These are phyloP conservation scores for Drosophila erecta DNA, from an alignment of 1,140 invertebrate genomes.

Conservation along the genomic window DNA sequence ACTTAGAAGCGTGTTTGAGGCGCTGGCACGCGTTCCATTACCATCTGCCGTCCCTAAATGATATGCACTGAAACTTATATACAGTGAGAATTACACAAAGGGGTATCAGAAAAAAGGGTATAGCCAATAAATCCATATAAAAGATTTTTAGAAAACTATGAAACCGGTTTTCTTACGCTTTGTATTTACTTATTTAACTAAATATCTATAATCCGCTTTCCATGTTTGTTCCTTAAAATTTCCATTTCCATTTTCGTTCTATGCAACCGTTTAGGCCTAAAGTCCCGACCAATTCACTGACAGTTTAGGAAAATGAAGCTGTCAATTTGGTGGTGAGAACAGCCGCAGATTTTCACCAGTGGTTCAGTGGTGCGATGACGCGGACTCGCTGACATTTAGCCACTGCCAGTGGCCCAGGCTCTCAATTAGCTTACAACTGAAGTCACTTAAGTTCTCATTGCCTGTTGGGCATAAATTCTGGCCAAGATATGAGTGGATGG, in stretches of 20 bases:
- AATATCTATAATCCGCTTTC: no score
- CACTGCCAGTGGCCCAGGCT: slow-evolving; percentile 22
- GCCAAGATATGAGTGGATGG: slow-evolving; percentile 56
- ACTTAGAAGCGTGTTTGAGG: slow-evolving; percentile 58
- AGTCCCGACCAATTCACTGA: slow-evolving; percentile 43
- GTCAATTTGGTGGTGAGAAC: slow-evolving; percentile 23
- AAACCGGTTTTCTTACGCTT: no score
- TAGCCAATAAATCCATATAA: no score
- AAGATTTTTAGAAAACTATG: no score
- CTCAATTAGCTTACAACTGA: slow-evolving; percentile 62
- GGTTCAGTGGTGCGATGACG: slow-evolving; percentile 20
- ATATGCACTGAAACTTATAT: slow-evolving; percentile 10
- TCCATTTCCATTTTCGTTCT: neutral
- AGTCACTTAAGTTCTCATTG: slow-evolving; percentile 54
- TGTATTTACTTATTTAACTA: no score
- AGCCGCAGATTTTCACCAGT: slow-evolving; percentile 11
- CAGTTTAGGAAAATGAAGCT: slow-evolving; percentile 52
- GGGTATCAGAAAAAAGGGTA: no score
- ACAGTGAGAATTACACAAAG: no score
- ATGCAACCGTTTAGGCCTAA: slow-evolving; percentile 30
- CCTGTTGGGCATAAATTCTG: slow-evolving; percentile 61
- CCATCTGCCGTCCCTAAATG: slow-evolving; percentile 28
- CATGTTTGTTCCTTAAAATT: no score
- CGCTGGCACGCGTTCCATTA: slow-evolving; percentile 62
- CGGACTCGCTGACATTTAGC: slow-evolving; percentile 27